Percentiles rank a stretch among this genome's conserved stretches.
These are phyloP conservation scores for Harlomillsia oculata DNA, from an alignment of 1,140 invertebrate genomes.

Conservation along the genomic window DNA sequence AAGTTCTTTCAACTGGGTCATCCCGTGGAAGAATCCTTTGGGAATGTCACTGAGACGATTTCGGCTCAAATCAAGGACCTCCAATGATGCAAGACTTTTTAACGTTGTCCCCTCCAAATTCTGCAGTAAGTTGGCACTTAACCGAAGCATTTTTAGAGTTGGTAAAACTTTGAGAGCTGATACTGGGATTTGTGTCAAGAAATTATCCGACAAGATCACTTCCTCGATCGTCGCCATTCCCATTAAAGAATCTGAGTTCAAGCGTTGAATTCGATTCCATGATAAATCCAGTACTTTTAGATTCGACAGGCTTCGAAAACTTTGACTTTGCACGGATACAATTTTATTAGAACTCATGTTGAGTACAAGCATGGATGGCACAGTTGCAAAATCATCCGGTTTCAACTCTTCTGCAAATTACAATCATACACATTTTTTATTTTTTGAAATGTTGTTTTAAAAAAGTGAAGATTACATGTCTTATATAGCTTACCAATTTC, in stretches of 20 bases:
- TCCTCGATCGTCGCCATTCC: slow-evolving; percentile 61
- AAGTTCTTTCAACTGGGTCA: slow-evolving; percentile 58
- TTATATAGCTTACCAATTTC: slow-evolving; percentile 57
- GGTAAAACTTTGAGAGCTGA: slow-evolving; percentile 59
- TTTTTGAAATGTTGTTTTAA: slow-evolving; percentile 4
- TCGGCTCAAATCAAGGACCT: slow-evolving; percentile 68
- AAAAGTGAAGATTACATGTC: not conserved
- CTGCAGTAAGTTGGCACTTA: slow-evolving; percentile 74
- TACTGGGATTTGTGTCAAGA: slow-evolving; percentile 66
- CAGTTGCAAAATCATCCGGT: slow-evolving; percentile 25
- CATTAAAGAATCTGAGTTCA: slow-evolving; percentile 39
- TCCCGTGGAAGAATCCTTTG: slow-evolving; percentile 63
- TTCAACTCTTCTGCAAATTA: slow-evolving; percentile 25
- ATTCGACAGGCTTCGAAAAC: slow-evolving; percentile 55
- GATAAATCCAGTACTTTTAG: slow-evolving; percentile 60
- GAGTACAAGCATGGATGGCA: slow-evolving; percentile 50
- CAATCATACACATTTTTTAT: no score
- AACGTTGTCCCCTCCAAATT: slow-evolving; percentile 58
- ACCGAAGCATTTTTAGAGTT: slow-evolving; percentile 59
- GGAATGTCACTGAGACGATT: slow-evolving; percentile 72
- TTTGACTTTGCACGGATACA: slow-evolving; percentile 57
- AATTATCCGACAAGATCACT: slow-evolving; percentile 74
- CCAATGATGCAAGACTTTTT: slow-evolving; percentile 52
- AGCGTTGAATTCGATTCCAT: slow-evolving; percentile 60
- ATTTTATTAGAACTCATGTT: slow-evolving; percentile 69